Evolutionary conservation across 2,113 vertebrate genomes (phyloP).

Genomic region (Lipotes vexillifer): DNA sequence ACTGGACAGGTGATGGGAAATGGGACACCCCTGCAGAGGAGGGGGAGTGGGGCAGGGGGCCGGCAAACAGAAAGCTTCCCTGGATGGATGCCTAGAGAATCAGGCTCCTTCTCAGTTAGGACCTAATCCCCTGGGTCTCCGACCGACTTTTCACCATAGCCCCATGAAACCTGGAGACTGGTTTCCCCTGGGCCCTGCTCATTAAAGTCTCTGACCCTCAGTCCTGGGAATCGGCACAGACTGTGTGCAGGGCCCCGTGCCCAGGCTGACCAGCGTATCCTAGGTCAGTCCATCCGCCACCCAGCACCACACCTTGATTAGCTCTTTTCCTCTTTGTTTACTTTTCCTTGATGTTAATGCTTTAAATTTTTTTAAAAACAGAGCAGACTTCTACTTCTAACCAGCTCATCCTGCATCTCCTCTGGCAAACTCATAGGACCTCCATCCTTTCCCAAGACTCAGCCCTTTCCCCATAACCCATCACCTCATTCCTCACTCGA

Average conservation of each 20-base stretch:
- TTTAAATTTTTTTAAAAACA: background rate
- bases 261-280: background rate
- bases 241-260: background rate
- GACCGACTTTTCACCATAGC: background rate
- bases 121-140: background rate
- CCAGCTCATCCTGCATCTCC: background rate
- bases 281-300: too few relatives aligned
- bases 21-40: background rate
- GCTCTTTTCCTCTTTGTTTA: background rate
- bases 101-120: background rate
- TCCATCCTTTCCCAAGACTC: background rate
- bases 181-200: background rate
- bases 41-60: accelerated
- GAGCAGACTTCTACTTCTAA: background rate
- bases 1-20: background rate
- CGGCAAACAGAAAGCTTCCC: background rate
- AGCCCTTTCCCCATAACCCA: background rate
- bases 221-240: background rate
- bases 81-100: background rate
- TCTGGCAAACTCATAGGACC: background rate
- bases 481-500: background rate
- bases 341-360: background rate
- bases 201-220: background rate
- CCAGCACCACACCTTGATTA: background rate
- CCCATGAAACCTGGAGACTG: background rate